Base-by-base conservation (phyloP, 2,797 vertebrate species). In the Xenops minutus region DNA sequence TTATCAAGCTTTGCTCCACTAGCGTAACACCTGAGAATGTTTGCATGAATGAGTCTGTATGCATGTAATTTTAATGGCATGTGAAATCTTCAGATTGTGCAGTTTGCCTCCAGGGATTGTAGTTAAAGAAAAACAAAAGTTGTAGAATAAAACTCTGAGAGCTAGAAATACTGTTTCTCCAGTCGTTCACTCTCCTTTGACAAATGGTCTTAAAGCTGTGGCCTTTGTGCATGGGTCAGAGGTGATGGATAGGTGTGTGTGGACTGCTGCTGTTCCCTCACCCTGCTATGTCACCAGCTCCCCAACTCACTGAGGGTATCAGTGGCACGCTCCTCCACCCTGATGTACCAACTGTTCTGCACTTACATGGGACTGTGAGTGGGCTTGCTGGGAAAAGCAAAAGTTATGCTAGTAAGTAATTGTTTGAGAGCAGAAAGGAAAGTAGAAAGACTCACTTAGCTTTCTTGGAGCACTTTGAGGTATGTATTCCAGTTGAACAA, bases 261-360 rank as follows among this genome's bases (percentile, higher is more conserved):
- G 29, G 39, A 24, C 66, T 78, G 21, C 8, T 75, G 36, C 10
- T 76, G 32, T 14, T 81, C 48, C 36, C 51, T 78, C 76, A 39
- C 37, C 55, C 78, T 44, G 66, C 13, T 29, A 2, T 16, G 24
- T 24, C 69, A 64, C 0, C 5, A 84, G 39, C 46, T 6, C 48
- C 22, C 6, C 58, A 51, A 9, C 22, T n/a, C 29, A 14, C 27
- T 12, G 18, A 22, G 30, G 2, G 6, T n/a, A 14, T 10, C 20
- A 10, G 1, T 0, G 0, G 22, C 5, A 22, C 1, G 0, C 11
- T 51, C 16, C 43, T 41, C 32, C 58, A 56, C 22, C 20, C n/a
- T 37, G 3, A 1, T 1, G 17, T 17, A 10, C 44, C n/a, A 24
- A 32, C 19, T 0, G 0, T 23, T 69, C 85, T 55, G 36, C 20